Percentiles rank a stretch among this genome's conserved stretches.
Evolutionary conservation across 2,113 vertebrate genomes (phyloP).

Genomic region (Notothenia coriiceps): DNA sequence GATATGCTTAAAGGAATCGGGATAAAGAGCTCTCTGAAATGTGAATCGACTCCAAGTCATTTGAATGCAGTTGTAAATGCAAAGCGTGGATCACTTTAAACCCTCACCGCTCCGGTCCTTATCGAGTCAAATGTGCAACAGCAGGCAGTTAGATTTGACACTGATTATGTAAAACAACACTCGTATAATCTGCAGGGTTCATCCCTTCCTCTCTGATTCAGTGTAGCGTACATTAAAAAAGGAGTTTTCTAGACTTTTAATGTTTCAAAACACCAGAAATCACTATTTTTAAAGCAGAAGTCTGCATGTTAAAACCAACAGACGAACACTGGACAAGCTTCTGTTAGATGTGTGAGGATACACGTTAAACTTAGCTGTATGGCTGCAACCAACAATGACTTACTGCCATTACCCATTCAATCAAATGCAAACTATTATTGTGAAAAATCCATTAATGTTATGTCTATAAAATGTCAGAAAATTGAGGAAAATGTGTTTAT

Average conservation of each 20-base stretch:
- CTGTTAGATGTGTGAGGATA: too few relatives aligned
- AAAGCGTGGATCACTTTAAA: neutral
- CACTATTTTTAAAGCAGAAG: neutral
- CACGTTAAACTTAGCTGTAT: too few relatives aligned
- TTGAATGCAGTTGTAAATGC: neutral
- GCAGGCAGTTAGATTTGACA: neutral
- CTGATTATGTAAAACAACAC: neutral
- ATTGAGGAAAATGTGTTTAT: neutral
- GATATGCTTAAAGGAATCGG: neutral
- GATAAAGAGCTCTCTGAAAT: neutral
- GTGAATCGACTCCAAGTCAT: neutral
- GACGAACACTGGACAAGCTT: too few relatives aligned
- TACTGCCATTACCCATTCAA: too few relatives aligned
- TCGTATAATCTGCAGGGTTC: neutral
- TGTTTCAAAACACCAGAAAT: neutral
- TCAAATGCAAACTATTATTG: too few relatives aligned
- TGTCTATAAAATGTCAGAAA: too few relatives aligned
- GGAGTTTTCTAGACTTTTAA: neutral
- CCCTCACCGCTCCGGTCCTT: neutral
- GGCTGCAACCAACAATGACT: too few relatives aligned
- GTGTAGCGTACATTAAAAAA: neutral
- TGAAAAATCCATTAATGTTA: too few relatives aligned
- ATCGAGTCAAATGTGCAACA: slow-evolving; percentile 49
- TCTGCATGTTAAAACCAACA: neutral
- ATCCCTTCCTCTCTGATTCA: neutral